A percentile compares a stretch with the other conserved stretches of the same genome.
Conservation (phyloP, 1,140 invertebrate species). For the Spodoptera frugiperda region DNA sequence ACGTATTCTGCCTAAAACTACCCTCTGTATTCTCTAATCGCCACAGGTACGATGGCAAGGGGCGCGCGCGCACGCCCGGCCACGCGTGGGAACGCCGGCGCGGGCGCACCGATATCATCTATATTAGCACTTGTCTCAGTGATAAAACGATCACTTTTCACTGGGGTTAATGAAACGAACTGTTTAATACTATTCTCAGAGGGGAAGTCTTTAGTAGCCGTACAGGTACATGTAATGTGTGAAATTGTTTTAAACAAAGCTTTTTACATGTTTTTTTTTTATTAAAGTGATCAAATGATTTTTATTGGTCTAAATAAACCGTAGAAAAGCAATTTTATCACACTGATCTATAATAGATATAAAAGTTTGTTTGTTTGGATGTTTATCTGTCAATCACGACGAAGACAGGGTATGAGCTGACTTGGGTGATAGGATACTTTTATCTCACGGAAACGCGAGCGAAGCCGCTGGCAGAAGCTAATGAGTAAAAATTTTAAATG, state of each 20-base stretch:
- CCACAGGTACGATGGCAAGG: constrained; percentile 57
- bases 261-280: background rate
- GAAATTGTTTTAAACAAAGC: background rate
- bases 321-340: no score
- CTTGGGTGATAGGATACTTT: no score
- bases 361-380: no score
- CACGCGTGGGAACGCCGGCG: constrained; percentile 66
- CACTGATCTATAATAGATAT: no score
- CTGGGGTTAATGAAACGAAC: constrained; percentile 59
- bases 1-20: no score
- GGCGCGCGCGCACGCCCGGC: constrained; percentile 52
- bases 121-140: constrained; percentile 68
- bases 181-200: constrained; percentile 38
- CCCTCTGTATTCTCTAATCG: constrained; percentile 50
- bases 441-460: no score
- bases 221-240: constrained; percentile 4
- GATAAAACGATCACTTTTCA: constrained; percentile 61
- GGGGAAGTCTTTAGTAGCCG: background rate
- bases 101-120: constrained; percentile 53
- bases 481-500: no score
- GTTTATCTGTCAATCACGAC: no score
- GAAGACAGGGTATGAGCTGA: no score
- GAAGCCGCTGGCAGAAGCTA: no score
- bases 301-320: no score
- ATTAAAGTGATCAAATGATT: background rate